Conservation (phyloP, 2,113 vertebrate genomes). For the Pimephales promelas region DNA sequence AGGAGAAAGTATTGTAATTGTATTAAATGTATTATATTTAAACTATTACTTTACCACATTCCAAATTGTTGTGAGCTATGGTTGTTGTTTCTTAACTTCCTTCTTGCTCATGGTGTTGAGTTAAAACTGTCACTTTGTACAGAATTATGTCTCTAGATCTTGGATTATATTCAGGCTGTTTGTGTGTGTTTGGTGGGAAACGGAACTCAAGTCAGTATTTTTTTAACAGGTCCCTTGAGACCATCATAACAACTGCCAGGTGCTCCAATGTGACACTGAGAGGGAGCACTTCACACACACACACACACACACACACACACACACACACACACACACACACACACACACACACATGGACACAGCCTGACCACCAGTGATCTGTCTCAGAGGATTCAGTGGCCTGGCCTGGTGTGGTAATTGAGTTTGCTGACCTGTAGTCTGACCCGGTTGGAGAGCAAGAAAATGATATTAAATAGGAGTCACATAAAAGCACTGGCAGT, state of each 20-base stretch:
- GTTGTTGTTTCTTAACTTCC: conserved; percentile 3
- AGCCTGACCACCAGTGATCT: conserved; percentile 71
- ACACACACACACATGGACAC: conserved; percentile 37
- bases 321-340: conserved; percentile 55
- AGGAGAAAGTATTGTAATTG: neutral
- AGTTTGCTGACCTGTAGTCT: conserved; percentile 76
- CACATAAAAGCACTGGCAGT: conserved; percentile 57
- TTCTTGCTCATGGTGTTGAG: neutral
- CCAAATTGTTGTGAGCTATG: neutral
- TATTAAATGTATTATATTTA: neutral
- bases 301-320: conserved; percentile 20
- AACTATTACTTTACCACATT: neutral
- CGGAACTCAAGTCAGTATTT: conserved; percentile 50
- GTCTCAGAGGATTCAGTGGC: conserved; percentile 72
- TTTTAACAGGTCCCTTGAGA: conserved; percentile 73
- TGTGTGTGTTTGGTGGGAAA: conserved; percentile 52
- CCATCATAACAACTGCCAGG: conserved; percentile 72
- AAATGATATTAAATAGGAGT: conserved; percentile 77
- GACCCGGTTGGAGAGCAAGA: conserved; percentile 75
- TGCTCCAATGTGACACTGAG: conserved; percentile 68
- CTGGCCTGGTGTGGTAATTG: conserved; percentile 76
- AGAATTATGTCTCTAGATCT: conserved; percentile 15
- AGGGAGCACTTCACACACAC: conserved; percentile 59
- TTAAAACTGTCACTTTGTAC: conserved; percentile 36
- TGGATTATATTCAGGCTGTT: conserved; percentile 6